Evolutionary conservation across 2,113 vertebrate genomes (phyloP), one percentile per base, ranked within the genome.

Genomic region (Oreochromis tanganicae): DNA sequence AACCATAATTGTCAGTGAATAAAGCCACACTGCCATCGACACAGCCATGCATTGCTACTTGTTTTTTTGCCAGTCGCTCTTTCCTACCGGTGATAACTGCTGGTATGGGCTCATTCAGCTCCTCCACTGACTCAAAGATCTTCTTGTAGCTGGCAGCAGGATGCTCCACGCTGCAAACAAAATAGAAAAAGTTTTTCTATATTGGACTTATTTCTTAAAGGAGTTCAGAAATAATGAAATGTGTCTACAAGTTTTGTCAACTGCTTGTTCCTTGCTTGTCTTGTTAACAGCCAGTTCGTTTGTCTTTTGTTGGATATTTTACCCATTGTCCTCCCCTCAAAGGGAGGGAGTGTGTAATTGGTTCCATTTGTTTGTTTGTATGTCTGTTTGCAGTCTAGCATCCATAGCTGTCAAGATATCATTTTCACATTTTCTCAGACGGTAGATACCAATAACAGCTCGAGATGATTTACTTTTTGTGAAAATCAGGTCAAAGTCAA

Each of bases 81-180:
- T 38, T 57, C 82, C 29, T 87, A 95, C 95, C 99, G 86, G 94
- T 97, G 84, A 99, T 95, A 0, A 97, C 95, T 27, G 98, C 96
- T 12, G 97, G 96, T 83, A 99, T 92, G 0, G 98, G 97, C 7
- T 98, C 97, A 16, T 97, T 96, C 73, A 99, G 89, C 88, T 99
- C 99, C 91, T 99, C 98, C 90, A 97, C 98, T 0, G 99, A 98
- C 95, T 99, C 98, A 93, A 98, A 99, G 85, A 99, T 97, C 93
- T 98, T 99, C 96, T 93, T 99, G 95, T 99, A 99, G 68, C 98
- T 97, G 50, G 95, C 97, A 46, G 98, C 98, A 0, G 98, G 99
- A 87, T 99, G 99, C 85, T 99, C 98, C 1, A 99, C 96, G 81
- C 99, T 99, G 75, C 17, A 63, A 61, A 87, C 63, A 13, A 63